Evolutionary conservation across 2,113 vertebrate species (phyloP).

Genomic region (Grantiella picta): DNA sequence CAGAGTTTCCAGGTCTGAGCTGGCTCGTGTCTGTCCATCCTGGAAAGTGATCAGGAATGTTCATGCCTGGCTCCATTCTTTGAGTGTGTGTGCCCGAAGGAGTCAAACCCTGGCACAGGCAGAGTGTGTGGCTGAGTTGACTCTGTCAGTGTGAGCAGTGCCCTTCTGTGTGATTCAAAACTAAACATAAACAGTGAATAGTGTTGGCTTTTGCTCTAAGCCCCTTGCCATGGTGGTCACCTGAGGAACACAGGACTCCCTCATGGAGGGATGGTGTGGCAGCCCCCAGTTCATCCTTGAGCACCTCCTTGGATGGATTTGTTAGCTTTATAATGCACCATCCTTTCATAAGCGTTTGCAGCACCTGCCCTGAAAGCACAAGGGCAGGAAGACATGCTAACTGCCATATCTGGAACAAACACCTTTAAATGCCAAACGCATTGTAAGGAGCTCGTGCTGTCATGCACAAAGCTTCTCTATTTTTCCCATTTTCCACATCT

Average conservation of each 20-base stretch:
- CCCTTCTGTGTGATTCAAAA: not conserved
- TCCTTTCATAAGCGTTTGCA: not conserved
- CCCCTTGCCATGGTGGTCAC: not conserved
- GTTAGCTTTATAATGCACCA: not conserved
- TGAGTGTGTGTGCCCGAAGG: not conserved
- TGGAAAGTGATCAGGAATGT: not conserved
- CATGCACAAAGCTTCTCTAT: not conserved
- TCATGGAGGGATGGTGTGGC: not conserved
- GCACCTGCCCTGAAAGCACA: not conserved
- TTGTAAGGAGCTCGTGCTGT: not conserved
- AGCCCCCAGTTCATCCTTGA: not conserved
- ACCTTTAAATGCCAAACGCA: not conserved
- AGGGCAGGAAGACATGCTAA: not conserved
- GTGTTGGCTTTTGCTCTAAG: not conserved
- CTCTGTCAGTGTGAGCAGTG: not conserved
- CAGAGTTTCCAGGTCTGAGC: not conserved
- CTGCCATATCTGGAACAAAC: not conserved
- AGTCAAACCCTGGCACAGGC: not conserved
- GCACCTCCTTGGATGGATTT: not conserved
- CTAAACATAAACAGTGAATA: not conserved
- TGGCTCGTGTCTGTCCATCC: not conserved
- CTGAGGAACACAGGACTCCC: not conserved
- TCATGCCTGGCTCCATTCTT: not conserved
- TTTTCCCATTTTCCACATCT: not conserved
- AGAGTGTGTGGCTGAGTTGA: rapidly evolving